Evolutionary conservation across 1,140 invertebrate species (phyloP).

Genomic region (Probaryconus sp.): DNA sequence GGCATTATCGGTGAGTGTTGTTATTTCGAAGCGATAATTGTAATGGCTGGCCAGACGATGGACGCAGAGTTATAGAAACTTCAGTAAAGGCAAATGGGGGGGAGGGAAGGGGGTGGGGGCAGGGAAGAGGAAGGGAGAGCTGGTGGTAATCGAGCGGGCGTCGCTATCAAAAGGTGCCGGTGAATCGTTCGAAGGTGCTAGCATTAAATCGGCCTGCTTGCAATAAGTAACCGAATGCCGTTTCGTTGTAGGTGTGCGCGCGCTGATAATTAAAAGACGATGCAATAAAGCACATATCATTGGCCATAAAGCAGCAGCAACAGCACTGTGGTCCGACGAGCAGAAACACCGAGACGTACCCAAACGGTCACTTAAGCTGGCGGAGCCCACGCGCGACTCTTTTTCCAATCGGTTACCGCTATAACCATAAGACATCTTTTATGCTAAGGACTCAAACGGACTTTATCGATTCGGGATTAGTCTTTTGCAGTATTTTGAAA

Average conservation of each 20-base stretch:
- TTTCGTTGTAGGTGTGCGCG: constrained; percentile 76
- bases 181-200: constrained; percentile 65
- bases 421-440: constrained; percentile 75
- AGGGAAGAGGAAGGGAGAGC: constrained; percentile 4
- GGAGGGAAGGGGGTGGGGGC: no score
- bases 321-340: constrained; percentile 46
- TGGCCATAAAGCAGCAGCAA: constrained; percentile 74
- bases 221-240: constrained; percentile 77
- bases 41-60: constrained; percentile 62
- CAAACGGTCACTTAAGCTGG: constrained; percentile 70
- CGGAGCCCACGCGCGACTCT: constrained; percentile 74
- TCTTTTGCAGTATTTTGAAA: no score
- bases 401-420: constrained; percentile 64
- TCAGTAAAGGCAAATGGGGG: no score
- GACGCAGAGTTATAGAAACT: constrained; percentile 50
- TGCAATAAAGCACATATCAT: constrained; percentile 79
- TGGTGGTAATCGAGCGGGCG: constrained; percentile 25
- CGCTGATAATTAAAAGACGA: constrained; percentile 79
- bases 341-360: constrained; percentile 44
- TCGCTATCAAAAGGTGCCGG: constrained; percentile 70
- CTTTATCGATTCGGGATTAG: constrained; percentile 56
- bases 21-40: constrained; percentile 64
- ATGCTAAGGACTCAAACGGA: constrained; percentile 42
- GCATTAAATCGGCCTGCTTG: constrained; percentile 68
- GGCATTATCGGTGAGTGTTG: constrained; percentile 39